phyloP scores from a whole-genome alignment of 2,113 vertebrate species.

The Lasiurus borealis region DNA sequence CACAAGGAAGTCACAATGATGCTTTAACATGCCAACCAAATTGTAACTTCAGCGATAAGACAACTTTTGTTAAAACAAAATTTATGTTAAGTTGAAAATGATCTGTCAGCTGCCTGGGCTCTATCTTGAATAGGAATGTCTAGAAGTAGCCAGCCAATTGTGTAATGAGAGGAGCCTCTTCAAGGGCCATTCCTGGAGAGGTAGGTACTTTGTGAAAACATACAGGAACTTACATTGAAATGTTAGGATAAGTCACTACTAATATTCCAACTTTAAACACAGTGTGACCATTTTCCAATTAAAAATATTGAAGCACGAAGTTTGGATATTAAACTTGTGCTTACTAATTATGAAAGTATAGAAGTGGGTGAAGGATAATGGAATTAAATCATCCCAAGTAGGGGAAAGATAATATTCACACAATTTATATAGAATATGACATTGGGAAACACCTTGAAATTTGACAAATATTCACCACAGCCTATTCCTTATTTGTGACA shows the following conservation, averaged over 20 bases:
- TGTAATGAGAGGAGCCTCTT: not conserved
- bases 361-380: not conserved
- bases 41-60: slow-evolving; percentile 9
- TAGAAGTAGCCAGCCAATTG: not conserved
- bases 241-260: not conserved
- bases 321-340: not conserved
- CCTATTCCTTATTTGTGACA: not conserved
- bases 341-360: slow-evolving; percentile 28
- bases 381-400: slow-evolving; percentile 27
- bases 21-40: slow-evolving; percentile 16
- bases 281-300: not conserved
- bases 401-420: slow-evolving; percentile 3
- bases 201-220: not conserved
- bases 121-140: not conserved
- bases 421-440: not conserved
- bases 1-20: not conserved
- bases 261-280: not conserved
- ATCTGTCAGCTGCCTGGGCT: not conserved
- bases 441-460: not conserved
- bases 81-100: not conserved
- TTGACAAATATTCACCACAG: not conserved
- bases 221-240: not conserved
- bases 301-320: not conserved
- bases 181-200: not conserved
- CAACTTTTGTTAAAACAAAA: not conserved